These are phyloP conservation scores for Petrocephalus schoutedeni DNA, from an alignment of 2,797 vertebrate genomes.

Conservation along the genomic window DNA sequence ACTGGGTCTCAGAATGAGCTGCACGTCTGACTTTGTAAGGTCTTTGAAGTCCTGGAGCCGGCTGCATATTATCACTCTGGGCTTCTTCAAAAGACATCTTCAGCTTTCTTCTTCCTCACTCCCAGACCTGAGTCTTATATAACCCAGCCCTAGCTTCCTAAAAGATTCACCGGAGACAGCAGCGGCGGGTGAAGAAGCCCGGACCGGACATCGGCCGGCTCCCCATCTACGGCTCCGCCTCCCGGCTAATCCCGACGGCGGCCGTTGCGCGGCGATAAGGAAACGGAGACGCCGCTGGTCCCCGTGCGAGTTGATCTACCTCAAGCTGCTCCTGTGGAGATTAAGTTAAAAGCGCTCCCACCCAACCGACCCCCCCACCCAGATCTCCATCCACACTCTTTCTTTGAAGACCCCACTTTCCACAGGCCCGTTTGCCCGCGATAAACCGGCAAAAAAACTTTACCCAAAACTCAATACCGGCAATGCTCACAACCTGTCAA, in stretches of 20 bases:
- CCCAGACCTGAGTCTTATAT: conserved; percentile 26
- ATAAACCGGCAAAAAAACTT: background rate
- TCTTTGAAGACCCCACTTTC: conserved; percentile 19
- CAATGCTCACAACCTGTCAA: conserved; percentile 13
- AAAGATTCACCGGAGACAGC: background rate
- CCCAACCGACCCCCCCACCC: conserved; percentile 31
- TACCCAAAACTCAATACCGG: background rate
- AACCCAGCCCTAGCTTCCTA: conserved; percentile 22
- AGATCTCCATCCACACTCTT: conserved; percentile 8
- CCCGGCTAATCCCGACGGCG: conserved; percentile 5
- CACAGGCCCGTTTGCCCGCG: background rate
- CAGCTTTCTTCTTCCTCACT: conserved; percentile 38
- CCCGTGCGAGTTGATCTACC: conserved; percentile 5
- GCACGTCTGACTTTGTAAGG: conserved; percentile 16
- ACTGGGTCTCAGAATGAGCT: background rate
- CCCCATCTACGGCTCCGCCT: background rate
- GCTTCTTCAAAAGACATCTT: conserved; percentile 24
- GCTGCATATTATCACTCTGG: conserved; percentile 41
- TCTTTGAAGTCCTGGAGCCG: conserved; percentile 55
- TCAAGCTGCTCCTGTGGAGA: conserved; percentile 57
- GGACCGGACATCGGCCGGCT: background rate
- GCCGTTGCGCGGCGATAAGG: background rate
- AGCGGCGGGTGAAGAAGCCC: background rate
- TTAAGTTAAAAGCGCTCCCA: conserved; percentile 53
- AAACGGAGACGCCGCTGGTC: background rate